Percentiles rank a stretch among this genome's conserved stretches.
These are phyloP conservation scores for Diploptera punctata DNA, from an alignment of 2,888 invertebrate species.

Conservation along the genomic window DNA sequence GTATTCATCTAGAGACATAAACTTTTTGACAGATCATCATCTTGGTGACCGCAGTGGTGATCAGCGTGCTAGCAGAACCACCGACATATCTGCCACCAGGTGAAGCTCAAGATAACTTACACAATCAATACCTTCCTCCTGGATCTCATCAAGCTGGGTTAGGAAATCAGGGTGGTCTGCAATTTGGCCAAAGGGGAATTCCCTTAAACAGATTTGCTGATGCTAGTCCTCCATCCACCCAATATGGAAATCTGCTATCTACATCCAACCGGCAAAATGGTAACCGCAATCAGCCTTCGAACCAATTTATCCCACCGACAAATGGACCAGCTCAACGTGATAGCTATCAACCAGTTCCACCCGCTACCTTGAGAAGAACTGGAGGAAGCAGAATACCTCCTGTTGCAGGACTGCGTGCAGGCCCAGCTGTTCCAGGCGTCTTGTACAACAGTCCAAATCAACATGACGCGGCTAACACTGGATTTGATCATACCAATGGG, in stretches of 20 bases:
- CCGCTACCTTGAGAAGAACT: too few species aligned
- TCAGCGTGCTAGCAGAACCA: background rate
- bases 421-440: background rate
- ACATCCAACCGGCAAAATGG: background rate
- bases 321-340: background rate
- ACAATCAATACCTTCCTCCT: background rate
- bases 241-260: constrained; percentile 51
- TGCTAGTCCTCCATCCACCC: constrained; percentile 45
- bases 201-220: background rate
- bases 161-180: background rate
- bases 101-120: too few species aligned
- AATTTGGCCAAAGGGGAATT: background rate
- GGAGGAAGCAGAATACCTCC: too few species aligned
- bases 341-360: too few species aligned
- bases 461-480: background rate
- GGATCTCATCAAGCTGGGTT: background rate
- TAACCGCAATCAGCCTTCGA: background rate
- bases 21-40: too few species aligned
- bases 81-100: background rate
- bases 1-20: too few species aligned
- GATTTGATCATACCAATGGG: constrained; percentile 39
- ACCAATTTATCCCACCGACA: background rate
- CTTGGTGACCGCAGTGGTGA: background rate
- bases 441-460: too few species aligned
- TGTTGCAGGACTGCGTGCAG: too few species aligned